A percentile compares a stretch with the other conserved stretches of the same genome.
Evolutionary conservation across 1,140 invertebrate species (phyloP).

Genomic region (Notospermus geniculatus): DNA sequence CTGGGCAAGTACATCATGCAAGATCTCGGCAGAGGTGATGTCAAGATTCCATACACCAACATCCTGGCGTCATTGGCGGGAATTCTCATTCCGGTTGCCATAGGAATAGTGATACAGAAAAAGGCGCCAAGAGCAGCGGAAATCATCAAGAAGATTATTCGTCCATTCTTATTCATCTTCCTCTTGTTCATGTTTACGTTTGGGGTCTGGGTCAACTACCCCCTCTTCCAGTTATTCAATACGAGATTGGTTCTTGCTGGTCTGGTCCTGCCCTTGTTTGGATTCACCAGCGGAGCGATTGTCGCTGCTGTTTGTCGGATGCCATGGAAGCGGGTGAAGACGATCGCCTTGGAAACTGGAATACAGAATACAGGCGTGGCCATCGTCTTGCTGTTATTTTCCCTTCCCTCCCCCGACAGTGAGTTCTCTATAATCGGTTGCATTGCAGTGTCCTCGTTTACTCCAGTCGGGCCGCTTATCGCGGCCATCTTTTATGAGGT

Average conservation of each 20-base stretch:
- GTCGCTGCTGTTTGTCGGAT: constrained; percentile 36
- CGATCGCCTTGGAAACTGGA: constrained; percentile 60
- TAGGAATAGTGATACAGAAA: constrained; percentile 67
- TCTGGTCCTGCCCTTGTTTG: constrained; percentile 80
- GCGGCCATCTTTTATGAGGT: constrained; percentile 33
- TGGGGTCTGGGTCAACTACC: constrained; percentile 85
- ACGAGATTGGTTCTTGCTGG: constrained; percentile 69
- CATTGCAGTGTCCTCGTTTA: constrained; percentile 81
- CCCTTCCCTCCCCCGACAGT: constrained; percentile 56
- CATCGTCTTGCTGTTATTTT: constrained; percentile 55
- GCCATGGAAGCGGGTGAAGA: constrained; percentile 50
- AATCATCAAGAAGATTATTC: constrained; percentile 37
- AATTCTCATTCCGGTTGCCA: constrained; percentile 77
- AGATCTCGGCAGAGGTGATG: constrained; percentile 61
- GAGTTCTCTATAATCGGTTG: constrained; percentile 55
- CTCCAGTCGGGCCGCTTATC: constrained; percentile 75
- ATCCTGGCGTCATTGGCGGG: constrained; percentile 74
- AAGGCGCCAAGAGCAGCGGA: constrained; percentile 59
- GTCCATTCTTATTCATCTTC: constrained; percentile 75
- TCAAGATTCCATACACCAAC: constrained; percentile 73
- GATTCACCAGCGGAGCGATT: constrained; percentile 72
- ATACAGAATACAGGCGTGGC: constrained; percentile 59
- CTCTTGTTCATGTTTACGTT: constrained; percentile 88
- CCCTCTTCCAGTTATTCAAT: constrained; percentile 81
- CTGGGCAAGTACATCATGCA: constrained; percentile 73